These are phyloP conservation scores for Syritta pipiens DNA, from an alignment of 2,888 invertebrate genomes.

Conservation along the genomic window DNA sequence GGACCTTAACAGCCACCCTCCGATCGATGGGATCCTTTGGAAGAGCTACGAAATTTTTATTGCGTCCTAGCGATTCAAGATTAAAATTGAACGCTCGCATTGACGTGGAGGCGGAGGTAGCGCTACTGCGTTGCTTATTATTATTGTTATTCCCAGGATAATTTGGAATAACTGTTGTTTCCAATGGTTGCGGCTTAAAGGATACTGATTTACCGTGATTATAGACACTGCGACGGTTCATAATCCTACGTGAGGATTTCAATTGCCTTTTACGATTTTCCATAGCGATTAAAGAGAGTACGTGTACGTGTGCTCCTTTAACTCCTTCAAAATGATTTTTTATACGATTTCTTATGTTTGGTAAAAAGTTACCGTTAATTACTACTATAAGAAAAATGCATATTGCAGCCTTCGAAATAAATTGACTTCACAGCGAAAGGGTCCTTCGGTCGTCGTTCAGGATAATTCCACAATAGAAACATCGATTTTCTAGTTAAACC, in stretches of 20 bases:
- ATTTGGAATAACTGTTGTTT: not conserved
- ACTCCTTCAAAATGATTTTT: too few species aligned
- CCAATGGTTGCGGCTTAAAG: not conserved
- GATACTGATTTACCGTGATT: constrained; percentile 25
- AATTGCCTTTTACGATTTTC: constrained; percentile 47
- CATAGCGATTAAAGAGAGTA: too few species aligned
- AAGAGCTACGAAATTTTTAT: constrained; percentile 17
- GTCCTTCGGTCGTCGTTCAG: too few species aligned
- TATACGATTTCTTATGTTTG: too few species aligned
- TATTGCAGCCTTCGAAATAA: too few species aligned
- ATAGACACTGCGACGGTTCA: constrained; percentile 7
- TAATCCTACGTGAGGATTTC: constrained; percentile 19
- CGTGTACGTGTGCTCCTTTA: too few species aligned
- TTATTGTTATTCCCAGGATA: not conserved
- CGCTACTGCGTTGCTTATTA: not conserved
- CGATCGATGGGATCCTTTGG: constrained; percentile 11
- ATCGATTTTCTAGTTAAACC: too few species aligned
- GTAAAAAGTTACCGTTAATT: too few species aligned
- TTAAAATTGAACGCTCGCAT: constrained; percentile 54
- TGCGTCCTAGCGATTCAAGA: constrained; percentile 21
- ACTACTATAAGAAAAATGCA: too few species aligned
- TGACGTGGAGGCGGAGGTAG: constrained; percentile 26
- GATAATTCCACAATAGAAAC: too few species aligned
- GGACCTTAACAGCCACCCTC: constrained; percentile 32
- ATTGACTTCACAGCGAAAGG: too few species aligned